Evolutionary conservation across 2,888 invertebrate genomes (phyloP).

Genomic region (Nomada fabriciana): DNA sequence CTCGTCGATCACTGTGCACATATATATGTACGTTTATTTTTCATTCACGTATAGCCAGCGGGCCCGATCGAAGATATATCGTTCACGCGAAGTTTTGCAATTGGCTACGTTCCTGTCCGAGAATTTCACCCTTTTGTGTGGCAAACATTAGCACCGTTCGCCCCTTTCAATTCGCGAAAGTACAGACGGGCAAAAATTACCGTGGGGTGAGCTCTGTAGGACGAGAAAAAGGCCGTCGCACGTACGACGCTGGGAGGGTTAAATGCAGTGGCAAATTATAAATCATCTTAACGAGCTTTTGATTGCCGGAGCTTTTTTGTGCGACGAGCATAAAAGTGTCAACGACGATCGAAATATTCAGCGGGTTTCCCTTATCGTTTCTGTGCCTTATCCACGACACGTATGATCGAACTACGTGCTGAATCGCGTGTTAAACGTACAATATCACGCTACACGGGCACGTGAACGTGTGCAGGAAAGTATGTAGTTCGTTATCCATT

Average conservation of each 20-base stretch:
- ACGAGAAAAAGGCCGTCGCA: conserved; percentile 16
- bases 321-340: conserved; percentile 77
- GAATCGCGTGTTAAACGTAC: conserved; percentile 47
- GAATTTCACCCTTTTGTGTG: conserved; percentile 46
- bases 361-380: conserved; percentile 59
- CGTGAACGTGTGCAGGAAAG: not conserved
- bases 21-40: not conserved
- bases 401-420: conserved; percentile 14
- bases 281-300: conserved; percentile 83
- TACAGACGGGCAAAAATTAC: conserved; percentile 44
- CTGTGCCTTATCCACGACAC: conserved; percentile 57
- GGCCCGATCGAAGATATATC: conserved; percentile 42
- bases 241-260: conserved; percentile 54
- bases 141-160: conserved; percentile 48
- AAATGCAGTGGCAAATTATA: conserved; percentile 79
- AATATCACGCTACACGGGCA: conserved; percentile 26
- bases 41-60: conserved; percentile 17
- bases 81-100: conserved; percentile 36
- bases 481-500: conserved; percentile 4
- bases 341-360: conserved; percentile 74
- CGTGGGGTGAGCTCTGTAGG: conserved; percentile 26
- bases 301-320: conserved; percentile 77
- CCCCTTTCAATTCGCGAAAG: conserved; percentile 44
- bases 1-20: conserved; percentile 45
- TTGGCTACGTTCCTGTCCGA: conserved; percentile 22